Base-by-base conservation (phyloP, 2,888 invertebrate species). In the Trachelus tabidus region DNA sequence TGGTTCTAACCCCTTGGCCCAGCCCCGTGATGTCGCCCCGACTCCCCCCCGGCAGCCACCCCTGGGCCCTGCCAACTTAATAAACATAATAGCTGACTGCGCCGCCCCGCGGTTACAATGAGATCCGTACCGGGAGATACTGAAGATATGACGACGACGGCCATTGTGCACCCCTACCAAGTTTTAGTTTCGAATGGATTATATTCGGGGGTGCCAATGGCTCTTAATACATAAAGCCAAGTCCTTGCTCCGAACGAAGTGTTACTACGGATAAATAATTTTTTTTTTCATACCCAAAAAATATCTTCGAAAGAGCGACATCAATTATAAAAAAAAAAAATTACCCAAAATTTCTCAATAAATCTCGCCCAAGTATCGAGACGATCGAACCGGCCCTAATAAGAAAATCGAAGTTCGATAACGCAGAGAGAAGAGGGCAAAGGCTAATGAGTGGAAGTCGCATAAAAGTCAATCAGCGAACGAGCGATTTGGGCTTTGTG, bases 61-160 rank as follows among this genome's bases (percentile, higher is more conserved):
- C 74, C 79, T 77, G 79, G 80, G 85, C 81, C 81, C 83, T 85
- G 84, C 87, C 89, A 90, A 91, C 91, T 90, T 91, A 90, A 90
- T 91, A 91, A 91, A 91, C 91, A 90, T 91, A 91, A 91, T 91
- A 90, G 90, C 90, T 89, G 89, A 90, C 88, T 91, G 82, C 82
- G 88, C 87, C 87, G 84, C 86, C 85, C 86, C 85, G 85, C 84
- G 87, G 85, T 87, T 88, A 88, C 90, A 90, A 90, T 89, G 89
- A 90, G 88, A 88, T 89, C 87, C 87, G 84, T 84, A 85, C 86
- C 82, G 82, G 82, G 83, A 89, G 89, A 90, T 89, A 90, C 83
- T 85, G 81, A 84, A 89, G 88, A 89, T 89, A 88, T 88, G 88
- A 87, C 85, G 87, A 84, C 82, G 86, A 79, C 82, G 81, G 83